Evolutionary conservation across 2,797 vertebrate genomes (phyloP), one percentile per base, ranked within the genome.

Genomic region (Chrysocyon brachyurus): DNA sequence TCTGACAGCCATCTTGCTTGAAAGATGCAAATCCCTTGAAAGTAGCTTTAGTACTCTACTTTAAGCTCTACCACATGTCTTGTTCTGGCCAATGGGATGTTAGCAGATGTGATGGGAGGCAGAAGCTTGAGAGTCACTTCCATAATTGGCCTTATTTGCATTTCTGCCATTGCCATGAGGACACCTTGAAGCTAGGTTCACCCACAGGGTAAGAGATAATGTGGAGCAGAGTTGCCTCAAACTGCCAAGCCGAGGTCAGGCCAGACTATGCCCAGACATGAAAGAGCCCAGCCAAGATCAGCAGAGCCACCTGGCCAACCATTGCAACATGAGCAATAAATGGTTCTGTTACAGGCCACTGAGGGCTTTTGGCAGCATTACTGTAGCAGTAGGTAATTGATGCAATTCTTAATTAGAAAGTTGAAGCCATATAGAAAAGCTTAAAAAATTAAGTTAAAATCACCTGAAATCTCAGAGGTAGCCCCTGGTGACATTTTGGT

Each of bases 1-100:
- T 70, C 77, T 83, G 70, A 36, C 52, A 77, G 78, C 21, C 70
- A 63, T 70, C 56, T 72, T 90, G 40, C 70, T 33, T 92, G 64
- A 78, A 36, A 70, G 22, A 46, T 46, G 40, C 40, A 46, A 46
- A 46, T 46, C 40, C 40, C 70, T 33, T 92, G 64, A 78, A 36
- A 70, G 22, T n/a, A 79, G 46, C 54, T 85, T 61, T 56, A 33
- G 22, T 52, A 56, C 54, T 46, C 40, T 46, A 36, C 14, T 17
- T 33, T 6, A 19, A 88, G 68, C 59, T 84, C 78, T 52, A n/a
- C 36, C 15, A 40, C 6, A 7, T 66, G 61, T 68, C 66, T 59
- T 57, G 17, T 64, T 57, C 73, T 87, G 83, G 46, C 11, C 26
- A 81, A 12, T 16, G 26, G n/a, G 52, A 49, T 57, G 31, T 59